A percentile compares a stretch with the other conserved stretches of the same genome.
These are phyloP conservation scores for Cheilosia scutellata DNA, from an alignment of 2,888 invertebrate species.

Conservation along the genomic window DNA sequence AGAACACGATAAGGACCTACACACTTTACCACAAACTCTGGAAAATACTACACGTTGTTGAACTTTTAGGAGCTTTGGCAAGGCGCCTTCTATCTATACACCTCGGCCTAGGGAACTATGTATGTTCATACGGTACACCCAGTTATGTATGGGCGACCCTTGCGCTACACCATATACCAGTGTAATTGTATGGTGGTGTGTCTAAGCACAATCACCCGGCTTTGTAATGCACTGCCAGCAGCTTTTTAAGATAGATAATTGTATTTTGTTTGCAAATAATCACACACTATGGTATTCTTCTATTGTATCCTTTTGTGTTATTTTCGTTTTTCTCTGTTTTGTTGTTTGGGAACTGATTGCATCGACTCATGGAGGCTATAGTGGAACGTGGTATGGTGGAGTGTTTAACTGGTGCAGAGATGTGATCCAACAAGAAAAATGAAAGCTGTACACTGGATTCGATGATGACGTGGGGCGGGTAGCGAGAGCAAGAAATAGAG, in stretches of 20 bases:
- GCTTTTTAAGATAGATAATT: slow-evolving; percentile 75
- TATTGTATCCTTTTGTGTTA: slow-evolving; percentile 73
- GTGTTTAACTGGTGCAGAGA: slow-evolving; percentile 75
- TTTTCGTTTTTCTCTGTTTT: slow-evolving; percentile 70
- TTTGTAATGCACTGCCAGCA: slow-evolving; percentile 74
- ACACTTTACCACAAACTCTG: slow-evolving; percentile 2
- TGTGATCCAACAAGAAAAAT: slow-evolving; percentile 70
- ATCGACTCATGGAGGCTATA: slow-evolving; percentile 59
- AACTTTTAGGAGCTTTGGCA: slow-evolving; percentile 69
- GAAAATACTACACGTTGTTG: slow-evolving; percentile 64
- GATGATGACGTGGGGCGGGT: slow-evolving; percentile 40
- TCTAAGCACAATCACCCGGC: slow-evolving; percentile 75
- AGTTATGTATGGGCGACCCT: not conserved
- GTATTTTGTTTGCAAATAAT: slow-evolving; percentile 76
- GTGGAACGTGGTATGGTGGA: slow-evolving; percentile 60
- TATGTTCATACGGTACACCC: not conserved
- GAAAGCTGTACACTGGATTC: slow-evolving; percentile 56
- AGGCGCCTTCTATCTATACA: slow-evolving; percentile 58
- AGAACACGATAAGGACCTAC: slow-evolving; percentile 40
- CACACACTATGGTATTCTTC: slow-evolving; percentile 75
- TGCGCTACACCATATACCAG: not conserved
- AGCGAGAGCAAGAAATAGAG: slow-evolving; percentile 17
- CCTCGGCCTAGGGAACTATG: not conserved
- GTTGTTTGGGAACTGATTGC: slow-evolving; percentile 73
- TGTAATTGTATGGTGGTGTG: slow-evolving; percentile 50